Conservation (phyloP, 2,113 vertebrate genomes). For the Leuciscus idus region DNA sequence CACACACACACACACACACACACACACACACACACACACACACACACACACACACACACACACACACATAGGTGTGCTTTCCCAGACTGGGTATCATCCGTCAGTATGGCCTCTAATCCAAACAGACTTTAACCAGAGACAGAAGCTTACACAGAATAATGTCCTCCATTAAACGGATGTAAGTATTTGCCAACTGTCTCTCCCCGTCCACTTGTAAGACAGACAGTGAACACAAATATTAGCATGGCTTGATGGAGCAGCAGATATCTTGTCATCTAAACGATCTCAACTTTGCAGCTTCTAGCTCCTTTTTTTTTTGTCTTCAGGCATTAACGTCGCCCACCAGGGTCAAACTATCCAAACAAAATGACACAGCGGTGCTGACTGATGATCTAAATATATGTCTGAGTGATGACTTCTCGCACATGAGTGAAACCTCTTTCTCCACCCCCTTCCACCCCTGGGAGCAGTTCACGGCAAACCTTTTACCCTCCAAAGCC, state of each 20-base stretch:
- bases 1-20: slow-evolving; percentile 60
- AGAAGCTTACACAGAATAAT: slow-evolving; percentile 71
- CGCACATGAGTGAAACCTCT: slow-evolving; percentile 44
- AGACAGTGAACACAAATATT: slow-evolving; percentile 52
- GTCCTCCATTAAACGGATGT: slow-evolving; percentile 73
- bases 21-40: slow-evolving; percentile 34
- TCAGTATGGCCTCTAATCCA: slow-evolving; percentile 60
- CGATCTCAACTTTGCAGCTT: slow-evolving; percentile 22
- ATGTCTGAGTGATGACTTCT: slow-evolving; percentile 45
- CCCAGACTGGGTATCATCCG: slow-evolving; percentile 71
- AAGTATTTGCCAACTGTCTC: slow-evolving; percentile 75
- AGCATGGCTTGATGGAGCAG: slow-evolving; percentile 45
- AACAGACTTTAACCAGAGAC: slow-evolving; percentile 78
- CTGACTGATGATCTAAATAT: slow-evolving; percentile 50
- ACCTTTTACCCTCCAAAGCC: slow-evolving; percentile 42
- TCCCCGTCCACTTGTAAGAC: slow-evolving; percentile 46
- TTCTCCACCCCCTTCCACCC: slow-evolving; percentile 41
- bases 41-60: slow-evolving; percentile 34
- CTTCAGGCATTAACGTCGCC: slow-evolving; percentile 24
- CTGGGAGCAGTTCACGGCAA: slow-evolving; percentile 47
- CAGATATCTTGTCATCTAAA: slow-evolving; percentile 35
- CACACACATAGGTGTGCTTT: slow-evolving; percentile 69
- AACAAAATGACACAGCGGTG: slow-evolving; percentile 48
- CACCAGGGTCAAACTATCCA: slow-evolving; percentile 40
- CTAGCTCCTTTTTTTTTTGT: not conserved